Evolutionary conservation across 2,888 invertebrate genomes (phyloP).

Genomic region (Itoplectis maculator): DNA sequence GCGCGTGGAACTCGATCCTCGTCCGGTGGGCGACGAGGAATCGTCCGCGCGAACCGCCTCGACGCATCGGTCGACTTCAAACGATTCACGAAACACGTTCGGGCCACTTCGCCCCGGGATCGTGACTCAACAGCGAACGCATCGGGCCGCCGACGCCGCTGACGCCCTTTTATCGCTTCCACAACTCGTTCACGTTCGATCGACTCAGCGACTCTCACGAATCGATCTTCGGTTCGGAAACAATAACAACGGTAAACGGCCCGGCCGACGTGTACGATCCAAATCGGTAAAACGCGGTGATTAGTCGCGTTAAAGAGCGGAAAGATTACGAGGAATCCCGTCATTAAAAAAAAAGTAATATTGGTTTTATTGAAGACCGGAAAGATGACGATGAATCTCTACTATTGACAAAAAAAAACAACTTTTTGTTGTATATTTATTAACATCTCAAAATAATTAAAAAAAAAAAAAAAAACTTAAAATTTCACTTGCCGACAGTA

Average conservation of each 20-base stretch:
- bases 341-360: too few relatives aligned
- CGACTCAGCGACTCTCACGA: constrained; percentile 6
- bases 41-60: constrained; percentile 1
- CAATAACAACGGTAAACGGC: constrained; percentile 30
- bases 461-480: too few relatives aligned
- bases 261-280: constrained; percentile 8
- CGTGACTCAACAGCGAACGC: constrained; percentile 46
- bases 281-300: constrained; percentile 18
- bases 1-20: constrained; percentile 56
- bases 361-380: too few relatives aligned
- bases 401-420: too few relatives aligned
- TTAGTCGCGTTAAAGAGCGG: constrained; percentile 40
- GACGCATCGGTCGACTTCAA: constrained; percentile 48
- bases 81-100: constrained; percentile 45
- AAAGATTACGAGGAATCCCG: constrained; percentile 25
- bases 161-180: not conserved
- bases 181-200: constrained; percentile 44
- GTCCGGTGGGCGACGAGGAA: constrained; percentile 53
- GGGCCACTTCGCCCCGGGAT: constrained; percentile 8
- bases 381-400: too few relatives aligned
- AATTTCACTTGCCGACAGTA: too few relatives aligned
- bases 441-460: too few relatives aligned
- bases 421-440: too few relatives aligned
- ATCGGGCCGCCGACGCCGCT: not conserved
- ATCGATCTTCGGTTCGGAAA: constrained; percentile 21